Evolutionary conservation across 2,888 invertebrate species (phyloP).

Genomic region (Girardia tigrina): DNA sequence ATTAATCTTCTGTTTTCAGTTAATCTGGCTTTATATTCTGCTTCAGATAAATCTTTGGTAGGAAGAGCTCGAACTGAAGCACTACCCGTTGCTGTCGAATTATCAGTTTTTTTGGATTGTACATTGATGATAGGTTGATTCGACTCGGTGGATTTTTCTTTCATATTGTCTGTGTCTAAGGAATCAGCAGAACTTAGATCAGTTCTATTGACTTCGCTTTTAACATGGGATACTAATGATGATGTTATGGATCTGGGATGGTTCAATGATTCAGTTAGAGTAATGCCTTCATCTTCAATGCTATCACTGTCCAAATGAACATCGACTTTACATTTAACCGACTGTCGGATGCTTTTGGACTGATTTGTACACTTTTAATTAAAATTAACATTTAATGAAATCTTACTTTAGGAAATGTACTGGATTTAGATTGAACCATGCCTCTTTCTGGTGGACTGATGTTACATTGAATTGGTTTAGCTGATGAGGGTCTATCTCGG

Average conservation of each 20-base stretch:
- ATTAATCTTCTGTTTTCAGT: constrained; percentile 18
- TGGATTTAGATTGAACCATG: not conserved
- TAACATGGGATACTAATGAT: not conserved
- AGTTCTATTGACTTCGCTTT: not conserved
- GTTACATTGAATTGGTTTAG: not conserved
- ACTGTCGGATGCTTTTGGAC: not conserved
- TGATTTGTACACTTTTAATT: not conserved
- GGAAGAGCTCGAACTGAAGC: not conserved
- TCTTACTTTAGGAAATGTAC: not conserved
- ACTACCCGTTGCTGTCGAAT: not conserved
- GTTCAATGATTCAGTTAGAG: not conserved
- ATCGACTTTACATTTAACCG: not conserved
- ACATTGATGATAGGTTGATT: not conserved
- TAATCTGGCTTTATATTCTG: constrained; percentile 12
- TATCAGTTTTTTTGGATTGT: not conserved
- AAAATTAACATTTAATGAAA: not conserved
- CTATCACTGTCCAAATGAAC: constrained; percentile 11
- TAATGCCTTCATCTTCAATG: not conserved
- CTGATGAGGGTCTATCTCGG: not conserved
- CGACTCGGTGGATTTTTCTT: not conserved
- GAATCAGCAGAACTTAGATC: not conserved
- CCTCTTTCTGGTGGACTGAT: constrained; percentile 6
- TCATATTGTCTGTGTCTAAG: not conserved
- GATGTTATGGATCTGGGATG: not conserved
- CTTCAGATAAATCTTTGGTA: not conserved